Base-by-base conservation (phyloP, 2,797 vertebrate genomes). In the Chiroxiphia lanceolata region DNA sequence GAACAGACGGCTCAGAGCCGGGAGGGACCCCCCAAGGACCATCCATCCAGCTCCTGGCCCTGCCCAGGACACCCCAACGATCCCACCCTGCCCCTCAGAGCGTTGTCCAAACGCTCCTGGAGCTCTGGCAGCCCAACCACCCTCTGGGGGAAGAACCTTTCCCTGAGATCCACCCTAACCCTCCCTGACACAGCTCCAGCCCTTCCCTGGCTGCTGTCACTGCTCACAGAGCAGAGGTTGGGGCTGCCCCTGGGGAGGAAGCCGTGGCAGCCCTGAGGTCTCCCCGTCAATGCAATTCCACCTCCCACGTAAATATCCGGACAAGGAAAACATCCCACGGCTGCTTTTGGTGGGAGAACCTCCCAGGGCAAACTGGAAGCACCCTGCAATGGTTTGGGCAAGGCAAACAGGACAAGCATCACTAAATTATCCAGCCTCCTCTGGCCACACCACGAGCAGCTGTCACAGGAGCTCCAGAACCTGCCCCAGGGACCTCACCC, bases 271-370 rank as follows among this genome's bases (percentile, higher is more conserved):
- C 63, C 18, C 63, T 26, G 33, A 47, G 63, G 31, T n/a, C 31
- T 65, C 63, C 44, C 63, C 42, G 57, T 6, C 3, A 17, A 18
- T 3, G 33, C 51, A 21, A 23, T 6, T 29, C 36, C 63, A 38
- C 8, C 5, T 23, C 44, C 40, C 72, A 7, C 1, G 0, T 13
- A 25, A 51, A 34, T 0, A 42, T 1, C 81, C 21, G 5, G 2
- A 4, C 27, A 8, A 48, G 44, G 27, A 33, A 44, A 81, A 53
- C 20, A 34, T 29, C 74, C 60, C 45, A 13, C 25, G 3, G 47
- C 3, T 12, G 40, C 11, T 57, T 67, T 20, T 22, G 23, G 27
- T 9, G 29, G 26, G 23, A n/a, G 9, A 15, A 75, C 25, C 67
- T n/a, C 67, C 76, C 33, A 53, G 48, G 18, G 33, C 53, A 47